Evolutionary conservation across 1,140 invertebrate genomes (phyloP).

Genomic region (Zaprionus vittiger): DNA sequence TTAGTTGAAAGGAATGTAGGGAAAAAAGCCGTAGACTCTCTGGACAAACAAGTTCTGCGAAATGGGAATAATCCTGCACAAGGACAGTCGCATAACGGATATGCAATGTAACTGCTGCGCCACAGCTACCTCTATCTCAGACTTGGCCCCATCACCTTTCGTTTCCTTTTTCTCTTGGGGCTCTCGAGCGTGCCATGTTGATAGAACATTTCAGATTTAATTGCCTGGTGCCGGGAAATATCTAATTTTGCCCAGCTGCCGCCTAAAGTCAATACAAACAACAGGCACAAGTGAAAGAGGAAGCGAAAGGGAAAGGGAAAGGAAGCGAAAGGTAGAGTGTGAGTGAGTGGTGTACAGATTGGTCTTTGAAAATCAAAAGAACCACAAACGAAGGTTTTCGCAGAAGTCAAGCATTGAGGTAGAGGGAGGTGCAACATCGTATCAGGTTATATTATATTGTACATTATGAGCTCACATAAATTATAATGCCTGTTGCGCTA

Average conservation of each 20-base stretch:
- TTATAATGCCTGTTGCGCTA: constrained; percentile 21
- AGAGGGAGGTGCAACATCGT: not conserved
- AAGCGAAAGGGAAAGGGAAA: not conserved
- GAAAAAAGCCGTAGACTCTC: not conserved
- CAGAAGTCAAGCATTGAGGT: constrained; percentile 31
- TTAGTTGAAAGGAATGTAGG: not conserved
- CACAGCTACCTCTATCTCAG: not conserved
- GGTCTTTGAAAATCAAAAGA: constrained; percentile 9
- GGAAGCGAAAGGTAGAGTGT: not conserved
- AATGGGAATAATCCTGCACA: not conserved
- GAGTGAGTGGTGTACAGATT: not conserved
- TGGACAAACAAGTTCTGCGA: not conserved
- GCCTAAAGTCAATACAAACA: constrained; percentile 23
- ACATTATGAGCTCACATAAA: constrained; percentile 41
- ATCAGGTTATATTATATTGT: not conserved
- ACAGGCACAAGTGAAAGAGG: not conserved
- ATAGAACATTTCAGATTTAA: constrained; percentile 41
- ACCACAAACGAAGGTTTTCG: constrained; percentile 24
- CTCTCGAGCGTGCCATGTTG: constrained; percentile 12
- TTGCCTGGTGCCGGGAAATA: constrained; percentile 29
- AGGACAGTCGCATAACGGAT: not conserved
- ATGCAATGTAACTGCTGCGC: not conserved
- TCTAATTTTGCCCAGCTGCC: constrained; percentile 32
- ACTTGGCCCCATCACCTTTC: not conserved
- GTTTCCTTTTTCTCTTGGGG: not conserved